These are phyloP conservation scores for Jacana jacana DNA, from an alignment of 2,113 vertebrate genomes.

Conservation along the genomic window DNA sequence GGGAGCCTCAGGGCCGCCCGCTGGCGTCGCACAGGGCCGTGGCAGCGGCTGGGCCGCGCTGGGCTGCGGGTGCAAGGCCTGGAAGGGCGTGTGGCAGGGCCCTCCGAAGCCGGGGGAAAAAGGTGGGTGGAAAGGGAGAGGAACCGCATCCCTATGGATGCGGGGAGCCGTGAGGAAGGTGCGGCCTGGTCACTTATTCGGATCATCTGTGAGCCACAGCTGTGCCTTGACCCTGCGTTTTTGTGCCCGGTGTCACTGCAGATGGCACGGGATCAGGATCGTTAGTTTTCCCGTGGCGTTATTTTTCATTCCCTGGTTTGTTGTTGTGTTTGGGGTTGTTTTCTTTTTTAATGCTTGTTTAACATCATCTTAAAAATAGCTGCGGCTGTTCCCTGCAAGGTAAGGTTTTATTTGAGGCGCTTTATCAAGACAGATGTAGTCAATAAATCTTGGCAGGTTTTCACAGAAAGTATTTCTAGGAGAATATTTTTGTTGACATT, in stretches of 20 bases:
- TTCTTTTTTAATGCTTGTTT: background rate
- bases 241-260: background rate
- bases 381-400: slow-evolving; percentile 1
- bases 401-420: slow-evolving; percentile 6
- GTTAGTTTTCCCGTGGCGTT: background rate
- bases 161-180: background rate
- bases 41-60: background rate
- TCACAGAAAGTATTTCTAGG: slow-evolving; percentile 2
- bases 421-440: background rate
- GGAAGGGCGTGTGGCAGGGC: background rate
- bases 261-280: background rate
- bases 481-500: slow-evolving; percentile 2
- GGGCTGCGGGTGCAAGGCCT: background rate
- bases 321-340: background rate
- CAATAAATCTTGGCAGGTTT: slow-evolving; percentile 4
- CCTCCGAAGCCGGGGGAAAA: too few species aligned
- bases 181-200: background rate
- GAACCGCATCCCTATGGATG: background rate
- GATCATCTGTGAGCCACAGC: background rate
- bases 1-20: background rate
- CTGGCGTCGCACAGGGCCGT: background rate
- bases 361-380: slow-evolving; percentile 33
- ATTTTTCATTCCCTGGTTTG: background rate
- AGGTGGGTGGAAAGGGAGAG: too few species aligned
- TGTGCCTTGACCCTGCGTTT: background rate